Base-by-base conservation (phyloP, 2,113 vertebrate genomes). In the Pluvialis apricaria region DNA sequence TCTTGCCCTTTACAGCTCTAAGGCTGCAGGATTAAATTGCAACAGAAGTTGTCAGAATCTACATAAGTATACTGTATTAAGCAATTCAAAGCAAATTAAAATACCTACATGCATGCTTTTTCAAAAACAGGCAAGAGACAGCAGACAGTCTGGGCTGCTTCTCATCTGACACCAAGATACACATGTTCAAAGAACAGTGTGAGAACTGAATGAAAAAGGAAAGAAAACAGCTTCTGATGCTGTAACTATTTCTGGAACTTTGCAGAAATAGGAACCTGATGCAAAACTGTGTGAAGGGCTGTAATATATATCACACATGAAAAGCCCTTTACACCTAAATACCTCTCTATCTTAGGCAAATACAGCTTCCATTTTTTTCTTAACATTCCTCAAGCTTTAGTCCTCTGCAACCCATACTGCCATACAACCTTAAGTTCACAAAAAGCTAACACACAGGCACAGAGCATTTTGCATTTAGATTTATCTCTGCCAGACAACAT, bases 41-140 rank as follows among this genome's bases (percentile, higher is more conserved):
- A 78, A 71, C 5, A 69, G 10, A 61, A 65, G 14, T 44, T 92
- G 26, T 34, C 14, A 65, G 12, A 79, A 80, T 51, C 36, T 60
- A 10, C 0, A 0, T 22, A 58, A 65, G 5, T n/a, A 57, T 28
- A 38, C 14, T 34, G 6, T 45, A 77, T 20, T 8, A 36, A 73
- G 54, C 38, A 73, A 71, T 28, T 51, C 19, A 83, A 85, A 77
- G 29, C 51, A 94, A 93, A 92, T 51, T 58, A 58, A 70, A 90
- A 80, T 5, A 83, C 26, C 38, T 80, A 38, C 36, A 28, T 8
- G 6, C 11, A n/a, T 5, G 13, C 3, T 86, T 91, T 76, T 49
- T 40, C 61, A 78, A 58, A 45, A 77, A 44, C 45, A 82, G 42
- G 31, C 36, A 29, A 54, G 34, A 82, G 29, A 14, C 64, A 80